Evolutionary conservation across 1,140 invertebrate species (phyloP).

Genomic region (Lethrus apterus): DNA sequence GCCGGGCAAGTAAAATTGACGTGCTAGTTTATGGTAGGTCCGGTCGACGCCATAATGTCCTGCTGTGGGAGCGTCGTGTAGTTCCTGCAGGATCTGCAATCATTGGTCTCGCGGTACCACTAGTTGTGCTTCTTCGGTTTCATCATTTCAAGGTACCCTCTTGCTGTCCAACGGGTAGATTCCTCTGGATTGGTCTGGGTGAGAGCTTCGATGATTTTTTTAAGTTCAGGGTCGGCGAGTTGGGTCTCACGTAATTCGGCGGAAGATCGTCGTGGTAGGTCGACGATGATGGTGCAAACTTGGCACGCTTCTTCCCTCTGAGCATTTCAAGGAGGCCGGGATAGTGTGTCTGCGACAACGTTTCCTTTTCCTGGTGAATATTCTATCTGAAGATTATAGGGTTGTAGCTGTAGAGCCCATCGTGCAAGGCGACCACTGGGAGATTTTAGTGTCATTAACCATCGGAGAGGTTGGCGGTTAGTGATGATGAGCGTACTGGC

Average conservation of each 20-base stretch:
- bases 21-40: slow-evolving; percentile 23
- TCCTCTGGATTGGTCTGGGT: not conserved
- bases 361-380: slow-evolving; percentile 23
- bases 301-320: not conserved
- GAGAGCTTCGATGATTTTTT: slow-evolving; percentile 16
- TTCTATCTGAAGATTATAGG: slow-evolving; percentile 11
- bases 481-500: slow-evolving; percentile 30
- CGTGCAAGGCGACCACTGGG: slow-evolving; percentile 23
- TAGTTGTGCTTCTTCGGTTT: slow-evolving; percentile 18
- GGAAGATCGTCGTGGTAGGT: slow-evolving; percentile 19
- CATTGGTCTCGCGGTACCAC: slow-evolving; percentile 23
- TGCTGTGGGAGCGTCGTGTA: slow-evolving; percentile 29
- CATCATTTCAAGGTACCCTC: not conserved
- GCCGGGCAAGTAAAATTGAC: slow-evolving; percentile 31
- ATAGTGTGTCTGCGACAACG: slow-evolving; percentile 3
- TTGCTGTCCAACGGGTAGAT: not conserved
- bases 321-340: not conserved
- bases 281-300: not conserved
- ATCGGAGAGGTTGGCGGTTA: not conserved
- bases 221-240: slow-evolving; percentile 24
- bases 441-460: slow-evolving; percentile 18
- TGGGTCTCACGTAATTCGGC: slow-evolving; percentile 24
- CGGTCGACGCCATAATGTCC: slow-evolving; percentile 30
- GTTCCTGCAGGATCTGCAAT: slow-evolving; percentile 18
- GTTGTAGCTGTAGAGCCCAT: slow-evolving; percentile 21